These are phyloP conservation scores for Aleiodes testaceus DNA, from an alignment of 2,888 invertebrate species.

Conservation along the genomic window DNA sequence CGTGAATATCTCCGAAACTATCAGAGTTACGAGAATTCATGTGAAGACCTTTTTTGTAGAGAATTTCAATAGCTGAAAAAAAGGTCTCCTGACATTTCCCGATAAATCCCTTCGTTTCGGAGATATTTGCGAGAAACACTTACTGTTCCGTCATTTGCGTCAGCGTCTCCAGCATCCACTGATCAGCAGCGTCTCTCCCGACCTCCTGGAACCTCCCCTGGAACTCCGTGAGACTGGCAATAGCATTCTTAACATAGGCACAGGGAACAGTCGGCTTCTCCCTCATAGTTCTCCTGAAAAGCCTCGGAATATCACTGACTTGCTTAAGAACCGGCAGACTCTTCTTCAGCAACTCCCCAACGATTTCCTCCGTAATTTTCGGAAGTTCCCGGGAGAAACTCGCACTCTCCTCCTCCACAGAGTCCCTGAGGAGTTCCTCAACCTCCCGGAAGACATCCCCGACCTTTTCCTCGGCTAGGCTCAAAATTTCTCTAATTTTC, in stretches of 20 bases:
- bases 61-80: too few relatives aligned
- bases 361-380: conserved; percentile 69
- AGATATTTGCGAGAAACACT: conserved; percentile 53
- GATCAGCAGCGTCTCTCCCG: conserved; percentile 67
- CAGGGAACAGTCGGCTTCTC: conserved; percentile 88
- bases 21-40: too few relatives aligned
- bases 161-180: conserved; percentile 72
- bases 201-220: conserved; percentile 73
- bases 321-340: conserved; percentile 81
- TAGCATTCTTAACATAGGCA: conserved; percentile 82
- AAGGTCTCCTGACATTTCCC: too few relatives aligned
- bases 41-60: too few relatives aligned
- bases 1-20: too few relatives aligned
- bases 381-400: conserved; percentile 56
- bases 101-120: too few relatives aligned
- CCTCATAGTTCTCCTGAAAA: conserved; percentile 93
- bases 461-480: conserved; percentile 60
- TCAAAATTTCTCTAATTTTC: conserved; percentile 63
- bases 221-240: conserved; percentile 78
- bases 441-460: conserved; percentile 52
- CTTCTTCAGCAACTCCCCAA: conserved; percentile 70
- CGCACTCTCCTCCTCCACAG: conserved; percentile 53
- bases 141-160: conserved; percentile 74
- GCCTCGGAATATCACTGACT: conserved; percentile 93
- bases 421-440: conserved; percentile 59